Conservation (phyloP, 1,140 invertebrate genomes). For the Meloidogyne exigua region DNA sequence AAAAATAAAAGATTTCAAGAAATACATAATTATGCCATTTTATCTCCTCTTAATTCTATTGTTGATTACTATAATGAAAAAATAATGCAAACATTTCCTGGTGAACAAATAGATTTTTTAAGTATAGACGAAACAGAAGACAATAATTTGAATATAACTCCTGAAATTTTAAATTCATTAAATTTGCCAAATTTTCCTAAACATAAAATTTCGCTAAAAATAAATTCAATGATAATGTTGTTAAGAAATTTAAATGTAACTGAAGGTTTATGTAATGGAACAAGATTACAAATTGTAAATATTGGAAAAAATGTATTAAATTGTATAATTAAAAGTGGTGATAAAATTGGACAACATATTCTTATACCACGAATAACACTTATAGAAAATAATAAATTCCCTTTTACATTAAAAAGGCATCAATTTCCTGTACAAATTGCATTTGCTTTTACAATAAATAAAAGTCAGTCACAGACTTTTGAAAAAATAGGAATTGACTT, state of each 20-base stretch:
- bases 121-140: no score
- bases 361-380: constrained; percentile 33
- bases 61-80: no score
- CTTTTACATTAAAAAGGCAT: constrained; percentile 46
- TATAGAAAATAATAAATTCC: constrained; percentile 7
- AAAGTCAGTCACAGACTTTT: constrained; percentile 68
- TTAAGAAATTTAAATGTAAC: constrained; percentile 2
- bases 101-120: no score
- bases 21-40: no score
- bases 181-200: constrained; percentile 11
- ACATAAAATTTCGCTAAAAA: neutral
- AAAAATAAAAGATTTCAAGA: no score
- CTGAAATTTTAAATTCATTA: constrained; percentile 23
- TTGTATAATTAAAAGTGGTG: constrained; percentile 38
- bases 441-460: constrained; percentile 70
- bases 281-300: neutral
- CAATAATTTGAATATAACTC: neutral
- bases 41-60: no score
- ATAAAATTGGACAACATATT: constrained; percentile 12
- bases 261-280: constrained; percentile 13
- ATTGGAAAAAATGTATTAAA: constrained; percentile 22
- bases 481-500: constrained; percentile 63
- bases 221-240: neutral
- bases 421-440: constrained; percentile 68
- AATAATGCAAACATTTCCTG: no score